These are phyloP conservation scores for Caligus rogercresseyi DNA, from an alignment of 1,140 invertebrate genomes.

Conservation along the genomic window DNA sequence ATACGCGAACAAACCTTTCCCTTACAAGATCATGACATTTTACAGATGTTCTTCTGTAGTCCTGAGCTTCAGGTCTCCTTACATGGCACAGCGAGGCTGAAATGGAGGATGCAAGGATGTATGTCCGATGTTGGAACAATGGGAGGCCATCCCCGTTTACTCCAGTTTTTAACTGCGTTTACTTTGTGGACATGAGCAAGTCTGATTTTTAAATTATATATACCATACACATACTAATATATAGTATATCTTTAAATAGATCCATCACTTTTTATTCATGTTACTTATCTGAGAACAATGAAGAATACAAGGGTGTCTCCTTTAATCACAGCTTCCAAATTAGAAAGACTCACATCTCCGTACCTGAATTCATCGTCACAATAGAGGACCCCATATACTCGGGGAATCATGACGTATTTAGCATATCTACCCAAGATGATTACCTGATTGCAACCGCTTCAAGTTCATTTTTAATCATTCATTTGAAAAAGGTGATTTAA, in stretches of 20 bases:
- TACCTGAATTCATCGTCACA: not conserved
- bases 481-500: not conserved
- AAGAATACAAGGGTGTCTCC: not conserved
- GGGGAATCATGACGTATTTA: not conserved
- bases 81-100: not conserved
- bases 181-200: not conserved
- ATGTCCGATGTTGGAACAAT: not conserved
- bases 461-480: not conserved
- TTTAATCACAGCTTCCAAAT: not conserved
- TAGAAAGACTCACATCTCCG: not conserved
- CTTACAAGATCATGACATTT: not conserved
- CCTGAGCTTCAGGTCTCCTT: not conserved
- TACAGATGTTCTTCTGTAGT: not conserved
- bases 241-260: not conserved
- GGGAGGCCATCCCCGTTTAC: not conserved
- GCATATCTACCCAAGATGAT: not conserved
- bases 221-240: too few species aligned
- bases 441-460: not conserved
- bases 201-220: too few species aligned
- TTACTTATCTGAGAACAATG: not conserved
- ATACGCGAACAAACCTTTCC: not conserved
- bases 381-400: not conserved
- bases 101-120: not conserved
- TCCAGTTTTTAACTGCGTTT: not conserved
- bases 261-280: not conserved